Base-by-base conservation (phyloP, 2,113 vertebrate species). In the Tricholaema leucomelas region DNA sequence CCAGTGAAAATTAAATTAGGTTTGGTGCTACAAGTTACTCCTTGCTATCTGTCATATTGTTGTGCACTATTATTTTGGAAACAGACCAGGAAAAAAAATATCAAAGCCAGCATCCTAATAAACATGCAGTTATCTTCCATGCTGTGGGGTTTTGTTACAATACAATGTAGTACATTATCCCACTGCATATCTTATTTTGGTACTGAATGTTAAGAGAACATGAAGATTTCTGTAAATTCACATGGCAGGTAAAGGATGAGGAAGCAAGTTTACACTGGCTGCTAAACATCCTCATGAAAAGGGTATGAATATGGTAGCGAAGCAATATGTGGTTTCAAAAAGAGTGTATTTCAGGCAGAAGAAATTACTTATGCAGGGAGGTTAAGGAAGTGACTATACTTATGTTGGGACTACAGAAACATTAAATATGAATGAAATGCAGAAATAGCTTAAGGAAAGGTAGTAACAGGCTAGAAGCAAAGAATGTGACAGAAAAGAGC, bases 371-470 rank as follows among this genome's bases (percentile, higher is more conserved):
- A 93, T 90, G 76, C 88, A 95, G 66, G 31, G 56, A 92, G 88
- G 91, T 92, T 94, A 91, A 90, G 91, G 74, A 93, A 94, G 91
- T 90, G 94, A 94, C 83, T 95, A 63, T 79, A 97, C 69, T 91
- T 81, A 92, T 81, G 89, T 92, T 91, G 91, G 83, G 92, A 88
- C 76, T 90, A 84, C 96, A 94, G 89, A 92, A 92, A 94, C 79
- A 96, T 95, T 94, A 96, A 95, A 96, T 94, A 96, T 94, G 88
- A 95, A 96, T 94, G 95, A 93, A 96, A 96, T 90, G 91, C 88
- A 96, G 91, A 94, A 93, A 91, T 80, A 94, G 91, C 94, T 95
- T 91, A 93, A 90, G 77, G 88, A 96, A 95, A 96, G 64, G 80
- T 90, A 92, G 88, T 87, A 94, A 87, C 81, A 80, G 84, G 88